A percentile compares a stretch with the other conserved stretches of the same genome.
phyloP scores from a whole-genome alignment of 2,113 vertebrate species.

The Melanerpes aurifrons region DNA sequence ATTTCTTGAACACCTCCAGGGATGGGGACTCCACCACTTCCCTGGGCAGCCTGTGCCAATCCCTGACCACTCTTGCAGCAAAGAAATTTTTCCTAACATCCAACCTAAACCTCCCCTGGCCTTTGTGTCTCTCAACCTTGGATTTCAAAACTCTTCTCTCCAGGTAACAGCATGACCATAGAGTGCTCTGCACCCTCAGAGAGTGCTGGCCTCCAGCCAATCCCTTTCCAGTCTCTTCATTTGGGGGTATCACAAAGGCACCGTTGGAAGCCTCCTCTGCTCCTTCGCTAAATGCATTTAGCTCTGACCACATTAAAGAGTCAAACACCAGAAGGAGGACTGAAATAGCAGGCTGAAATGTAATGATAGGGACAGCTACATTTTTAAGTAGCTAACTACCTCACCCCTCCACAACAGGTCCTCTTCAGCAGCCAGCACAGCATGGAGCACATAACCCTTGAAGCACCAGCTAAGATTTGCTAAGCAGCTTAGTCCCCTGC shows the following conservation, averaged over 20 bases:
- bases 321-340: background rate
- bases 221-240: background rate
- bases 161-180: background rate
- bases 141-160: background rate
- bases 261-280: background rate
- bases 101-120: too few species aligned
- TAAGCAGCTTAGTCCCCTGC: background rate
- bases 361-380: background rate
- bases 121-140: background rate
- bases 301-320: background rate
- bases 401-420: background rate
- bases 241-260: background rate
- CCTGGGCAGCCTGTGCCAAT: too few species aligned
- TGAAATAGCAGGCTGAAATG: background rate
- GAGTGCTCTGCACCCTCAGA: background rate
- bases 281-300: background rate
- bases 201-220: background rate
- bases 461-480: background rate
- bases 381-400: background rate
- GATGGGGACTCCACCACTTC: too few species aligned
- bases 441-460: background rate
- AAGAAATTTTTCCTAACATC: too few species aligned
- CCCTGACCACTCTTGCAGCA: too few species aligned
- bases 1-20: too few species aligned
- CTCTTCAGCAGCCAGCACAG: background rate